Base-by-base conservation (phyloP, 1,140 invertebrate species). In the Pseudomyrmex flavicornis region DNA sequence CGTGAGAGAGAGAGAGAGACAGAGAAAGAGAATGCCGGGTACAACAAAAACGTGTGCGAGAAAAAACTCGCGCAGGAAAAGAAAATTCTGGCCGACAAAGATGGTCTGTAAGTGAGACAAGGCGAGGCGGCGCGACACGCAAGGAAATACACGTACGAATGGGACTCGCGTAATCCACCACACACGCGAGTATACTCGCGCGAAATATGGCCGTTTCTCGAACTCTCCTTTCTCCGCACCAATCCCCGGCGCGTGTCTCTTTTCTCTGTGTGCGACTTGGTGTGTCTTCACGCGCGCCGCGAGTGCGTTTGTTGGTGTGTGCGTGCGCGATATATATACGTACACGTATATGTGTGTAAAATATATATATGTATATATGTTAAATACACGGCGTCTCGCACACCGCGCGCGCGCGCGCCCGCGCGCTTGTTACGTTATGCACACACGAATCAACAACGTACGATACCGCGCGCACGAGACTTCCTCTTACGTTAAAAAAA, bases 121-220 rank as follows among this genome's bases (percentile, higher is more conserved):
- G 63, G 20, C 82, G 61, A 20, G 76, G 77, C 26, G 46, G 35
- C 20, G 17, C 17, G 17, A 17, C 17, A 65, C 61, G 69, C 13
- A 52, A 69, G 66, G 22, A 12, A 52, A n/a, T 26, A 48, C 50
- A 75, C 26, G 48, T 44, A 50, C 68, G n/a, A 7, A 35, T 46
- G 20, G 46, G 22, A 59, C 7, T 54, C n/a, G 73, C 68, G 73
- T 48, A 84, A 50, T 35, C 35, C 35, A 35, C 54, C 61, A 56
- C 52, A 52, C 72, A 44, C 59, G 50, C 54, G 66, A 9, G 35
- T 73, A 20, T 61, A 88, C 75, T 84, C 73, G 83, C 75, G 72
- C 66, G 86, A 87, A 91, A 90, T 91, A 91, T 91, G 90, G 90
- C 90, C 90, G 90, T 77, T 52, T 66, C 83, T 61, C 73, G 58